phyloP scores from a whole-genome alignment of 2,888 invertebrate genomes.

The Danaus chrysippus region DNA sequence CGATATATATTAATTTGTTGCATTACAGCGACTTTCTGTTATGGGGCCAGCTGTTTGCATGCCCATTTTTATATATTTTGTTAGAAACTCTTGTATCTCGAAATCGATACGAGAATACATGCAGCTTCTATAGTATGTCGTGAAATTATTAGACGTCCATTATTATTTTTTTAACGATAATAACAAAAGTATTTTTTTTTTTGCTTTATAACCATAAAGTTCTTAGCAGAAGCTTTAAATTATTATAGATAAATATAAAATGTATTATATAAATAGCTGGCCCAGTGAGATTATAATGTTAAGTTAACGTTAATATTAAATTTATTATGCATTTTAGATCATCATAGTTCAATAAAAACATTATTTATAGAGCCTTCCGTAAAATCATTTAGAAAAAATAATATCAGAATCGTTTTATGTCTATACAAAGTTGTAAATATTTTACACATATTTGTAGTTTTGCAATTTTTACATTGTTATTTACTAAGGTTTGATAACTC shows the following conservation, averaged over 20 bases:
- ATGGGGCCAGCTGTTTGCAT: conserved; percentile 43
- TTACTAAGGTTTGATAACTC: conserved; percentile 70
- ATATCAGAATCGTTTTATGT: conserved; percentile 38
- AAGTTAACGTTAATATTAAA: conserved; percentile 24
- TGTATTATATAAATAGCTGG: conserved; percentile 50
- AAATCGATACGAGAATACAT: conserved; percentile 36
- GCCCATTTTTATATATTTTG: conserved; percentile 26
- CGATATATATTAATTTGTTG: conserved; percentile 23
- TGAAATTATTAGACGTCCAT: conserved; percentile 3
- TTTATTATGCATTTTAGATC: conserved; percentile 7
- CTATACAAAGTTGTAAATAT: conserved; percentile 73
- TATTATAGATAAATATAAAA: conserved; percentile 40
- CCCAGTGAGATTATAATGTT: conserved; percentile 59
- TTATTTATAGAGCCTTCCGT: conserved; percentile 6
- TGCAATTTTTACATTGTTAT: conserved; percentile 64
- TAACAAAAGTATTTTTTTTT: conserved; percentile 17
- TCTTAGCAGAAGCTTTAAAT: conserved; percentile 45
- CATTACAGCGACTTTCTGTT: conserved; percentile 29
- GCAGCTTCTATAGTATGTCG: conserved; percentile 32
- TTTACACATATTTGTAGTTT: conserved; percentile 71
- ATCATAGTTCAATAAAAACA: conserved; percentile 3
- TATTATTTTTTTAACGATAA: conserved; percentile 1
- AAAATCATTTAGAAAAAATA: background rate
- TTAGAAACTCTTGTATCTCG: conserved; percentile 41
- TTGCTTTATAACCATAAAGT: conserved; percentile 15